These are phyloP conservation scores for Tipula lateralis DNA, from an alignment of 2,888 invertebrate species.

Conservation along the genomic window DNA sequence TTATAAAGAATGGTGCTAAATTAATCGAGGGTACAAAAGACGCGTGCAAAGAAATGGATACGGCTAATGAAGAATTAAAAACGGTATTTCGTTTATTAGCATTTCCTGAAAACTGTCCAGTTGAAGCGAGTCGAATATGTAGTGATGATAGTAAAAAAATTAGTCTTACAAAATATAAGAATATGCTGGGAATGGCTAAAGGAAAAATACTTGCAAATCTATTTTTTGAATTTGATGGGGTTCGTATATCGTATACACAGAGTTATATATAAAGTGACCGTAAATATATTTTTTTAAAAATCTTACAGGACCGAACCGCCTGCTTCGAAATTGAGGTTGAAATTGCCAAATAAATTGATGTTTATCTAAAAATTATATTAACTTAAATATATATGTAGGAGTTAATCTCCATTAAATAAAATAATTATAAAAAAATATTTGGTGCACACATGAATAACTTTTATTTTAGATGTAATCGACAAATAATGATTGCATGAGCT, in stretches of 20 bases:
- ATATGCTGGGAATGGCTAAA: slow-evolving; percentile 26
- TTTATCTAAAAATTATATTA: not conserved
- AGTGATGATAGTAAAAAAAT: not conserved
- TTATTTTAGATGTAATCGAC: not conserved
- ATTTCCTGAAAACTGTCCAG: not conserved
- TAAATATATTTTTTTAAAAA: not conserved
- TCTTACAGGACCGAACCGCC: not conserved
- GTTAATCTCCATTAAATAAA: not conserved
- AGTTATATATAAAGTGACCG: not conserved
- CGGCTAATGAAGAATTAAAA: not conserved
- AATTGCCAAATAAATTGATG: not conserved
- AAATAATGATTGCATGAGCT: not conserved
- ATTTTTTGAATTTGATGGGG: not conserved
- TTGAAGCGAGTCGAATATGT: not conserved
- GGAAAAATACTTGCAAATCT: not conserved
- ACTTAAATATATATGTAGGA: not conserved
- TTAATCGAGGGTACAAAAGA: not conserved
- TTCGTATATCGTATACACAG: not conserved
- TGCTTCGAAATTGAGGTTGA: not conserved
- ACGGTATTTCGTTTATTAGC: not conserved
- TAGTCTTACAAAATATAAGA: not conserved
- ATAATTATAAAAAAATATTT: not conserved
- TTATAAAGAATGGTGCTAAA: slow-evolving; percentile 12
- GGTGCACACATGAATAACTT: not conserved
- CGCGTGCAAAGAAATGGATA: not conserved